Conservation (phyloP, 2,888 invertebrate species). For the Habroteleia sp. region DNA sequence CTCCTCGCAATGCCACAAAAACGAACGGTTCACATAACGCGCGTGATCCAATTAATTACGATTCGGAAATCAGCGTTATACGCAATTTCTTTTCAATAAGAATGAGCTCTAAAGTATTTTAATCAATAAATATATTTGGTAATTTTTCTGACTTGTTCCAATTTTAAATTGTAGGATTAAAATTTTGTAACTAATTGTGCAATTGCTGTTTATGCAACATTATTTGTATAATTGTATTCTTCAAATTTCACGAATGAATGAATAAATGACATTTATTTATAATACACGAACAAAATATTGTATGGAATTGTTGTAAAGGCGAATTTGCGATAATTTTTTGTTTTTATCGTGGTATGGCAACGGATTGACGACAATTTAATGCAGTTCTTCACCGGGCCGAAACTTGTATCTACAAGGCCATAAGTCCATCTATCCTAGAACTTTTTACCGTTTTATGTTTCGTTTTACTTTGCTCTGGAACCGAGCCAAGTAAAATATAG, state of each 20-base stretch:
- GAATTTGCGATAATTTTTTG: not conserved
- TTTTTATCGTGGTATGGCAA: not conserved
- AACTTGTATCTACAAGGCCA: constrained; percentile 24
- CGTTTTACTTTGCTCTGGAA: constrained; percentile 39
- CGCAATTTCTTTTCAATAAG: no score
- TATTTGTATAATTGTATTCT: no score
- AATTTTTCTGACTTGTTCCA: no score
- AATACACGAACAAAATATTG: no score
- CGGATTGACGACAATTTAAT: constrained; percentile 7
- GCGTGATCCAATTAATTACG: not conserved
- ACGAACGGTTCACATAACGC: not conserved
- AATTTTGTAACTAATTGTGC: no score
- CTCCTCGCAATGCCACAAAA: constrained; percentile 23
- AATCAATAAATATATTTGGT: no score
- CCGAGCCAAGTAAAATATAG: constrained; percentile 51
- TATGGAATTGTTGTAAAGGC: no score
- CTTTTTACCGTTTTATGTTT: constrained; percentile 43
- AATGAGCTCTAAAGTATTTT: no score
- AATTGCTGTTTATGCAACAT: no score
- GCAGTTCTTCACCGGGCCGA: constrained; percentile 8
- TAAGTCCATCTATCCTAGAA: constrained; percentile 33
- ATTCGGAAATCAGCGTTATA: no score
- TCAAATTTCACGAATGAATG: no score
- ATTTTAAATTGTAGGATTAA: no score
- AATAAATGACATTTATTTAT: constrained; percentile 4